Evolutionary conservation across 2,113 vertebrate genomes (phyloP), one percentile per base, ranked within the genome.

Genomic region (Laterallus jamaicensis): DNA sequence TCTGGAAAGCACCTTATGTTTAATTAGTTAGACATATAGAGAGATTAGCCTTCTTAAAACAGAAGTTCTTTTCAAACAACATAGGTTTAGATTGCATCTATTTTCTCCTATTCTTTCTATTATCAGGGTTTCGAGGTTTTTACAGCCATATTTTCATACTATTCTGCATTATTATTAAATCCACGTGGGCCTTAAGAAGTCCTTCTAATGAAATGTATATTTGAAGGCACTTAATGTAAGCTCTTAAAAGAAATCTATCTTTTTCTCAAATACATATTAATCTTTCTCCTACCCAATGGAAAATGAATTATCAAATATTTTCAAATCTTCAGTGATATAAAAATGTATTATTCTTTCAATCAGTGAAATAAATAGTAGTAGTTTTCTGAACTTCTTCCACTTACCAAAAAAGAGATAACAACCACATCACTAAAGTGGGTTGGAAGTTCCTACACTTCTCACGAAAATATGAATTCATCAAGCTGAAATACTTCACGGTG

Each of bases 21-120:
- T 94, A 95, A 92, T 95, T 96, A 95, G 96, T 95, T 96, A 96
- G 79, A 86, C 52, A 56, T 32, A 32, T 56, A 81, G 52, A 11
- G 82, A 91, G 39, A 92, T 95, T 82, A 93, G 17, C 11, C 54
- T 20, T 68, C 81, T 91, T 82, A 90, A 75, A 16, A 52, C 11
- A 68, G 49, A 89, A 75, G 6, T 32, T 86, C 10, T 94, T 94
- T 97, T 88, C 13, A 90, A 88, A 67, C 56, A 74, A 37, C 4
- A 15, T 16, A 50, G 12, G 31, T 90, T 54, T 47, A 81, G 87
- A 92, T 77, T 82, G 3, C 11, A 67, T 42, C 24, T 69, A 62
- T 77, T 88, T 89, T 78, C n/a, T 82, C 26, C 15, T 66, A 28
- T 60, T 79, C 31, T 85, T 87, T 82, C 29, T 86, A 17, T 90